phyloP scores from a whole-genome alignment of 2,888 invertebrate species.

The Melanophora roralis region DNA sequence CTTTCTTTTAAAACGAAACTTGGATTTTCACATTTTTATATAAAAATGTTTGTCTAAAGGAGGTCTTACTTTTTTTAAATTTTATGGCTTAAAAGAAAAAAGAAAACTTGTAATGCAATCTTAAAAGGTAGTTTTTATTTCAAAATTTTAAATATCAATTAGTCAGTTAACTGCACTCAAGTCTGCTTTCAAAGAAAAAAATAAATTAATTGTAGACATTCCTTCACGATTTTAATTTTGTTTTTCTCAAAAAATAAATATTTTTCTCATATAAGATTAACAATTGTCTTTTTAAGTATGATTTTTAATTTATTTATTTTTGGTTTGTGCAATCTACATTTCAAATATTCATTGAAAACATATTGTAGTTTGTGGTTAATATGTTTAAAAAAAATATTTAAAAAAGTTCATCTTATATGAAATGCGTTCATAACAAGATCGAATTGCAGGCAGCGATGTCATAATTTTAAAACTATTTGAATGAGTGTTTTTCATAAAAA shows the following conservation, averaged over 20 bases:
- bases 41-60: no score
- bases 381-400: background rate
- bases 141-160: background rate
- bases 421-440: constrained; percentile 51
- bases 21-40: no score
- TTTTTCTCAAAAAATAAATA: constrained; percentile 6
- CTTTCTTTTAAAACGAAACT: no score
- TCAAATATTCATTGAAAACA: constrained; percentile 39
- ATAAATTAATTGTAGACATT: constrained; percentile 13
- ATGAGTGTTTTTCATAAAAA: background rate
- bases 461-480: constrained; percentile 41
- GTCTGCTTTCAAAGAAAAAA: background rate
- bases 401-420: constrained; percentile 31
- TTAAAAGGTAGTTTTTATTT: background rate
- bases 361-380: constrained; percentile 23
- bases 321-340: constrained; percentile 28
- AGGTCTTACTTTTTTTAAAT: no score
- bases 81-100: no score
- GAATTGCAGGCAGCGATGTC: constrained; percentile 43
- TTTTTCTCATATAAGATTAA: constrained; percentile 43
- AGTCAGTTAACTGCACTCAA: background rate
- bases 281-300: constrained; percentile 45
- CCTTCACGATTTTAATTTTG: constrained; percentile 11
- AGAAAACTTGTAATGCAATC: no score
- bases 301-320: constrained; percentile 30